Conservation (phyloP, 2,888 invertebrate genomes). For the Helleia helle region DNA sequence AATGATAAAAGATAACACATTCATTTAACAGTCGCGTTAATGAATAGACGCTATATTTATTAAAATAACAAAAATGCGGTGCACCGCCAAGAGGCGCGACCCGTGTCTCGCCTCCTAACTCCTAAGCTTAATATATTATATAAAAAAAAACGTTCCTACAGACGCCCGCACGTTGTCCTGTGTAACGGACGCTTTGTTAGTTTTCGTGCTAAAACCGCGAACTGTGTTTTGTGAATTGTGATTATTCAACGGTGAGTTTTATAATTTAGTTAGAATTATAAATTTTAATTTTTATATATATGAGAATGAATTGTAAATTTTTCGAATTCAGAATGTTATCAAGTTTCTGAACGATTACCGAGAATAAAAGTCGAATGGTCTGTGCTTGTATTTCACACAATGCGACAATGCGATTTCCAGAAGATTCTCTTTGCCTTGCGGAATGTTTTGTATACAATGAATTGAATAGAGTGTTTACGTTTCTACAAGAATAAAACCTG, state of each 20-base stretch:
- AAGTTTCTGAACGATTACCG: neutral
- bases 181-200: constrained; percentile 14
- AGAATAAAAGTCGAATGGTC: neutral
- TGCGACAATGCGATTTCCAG: constrained; percentile 6
- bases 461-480: too few relatives aligned
- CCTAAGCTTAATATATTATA: constrained; percentile 17
- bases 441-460: neutral
- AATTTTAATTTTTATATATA: neutral
- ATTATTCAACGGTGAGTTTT: constrained; percentile 10
- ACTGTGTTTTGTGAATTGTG: constrained; percentile 10
- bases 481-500: too few relatives aligned
- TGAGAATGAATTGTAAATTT: too few relatives aligned
- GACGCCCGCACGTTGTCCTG: constrained; percentile 16
- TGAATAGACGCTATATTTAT: constrained; percentile 33
- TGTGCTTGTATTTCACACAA: neutral
- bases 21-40: constrained; percentile 32
- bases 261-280: neutral
- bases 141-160: constrained; percentile 12
- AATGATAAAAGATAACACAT: constrained; percentile 30
- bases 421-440: constrained; percentile 4
- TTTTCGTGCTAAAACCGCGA: constrained; percentile 4
- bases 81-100: constrained; percentile 48
- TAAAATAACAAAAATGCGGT: constrained; percentile 48
- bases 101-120: constrained; percentile 43
- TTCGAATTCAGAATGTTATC: neutral